These are phyloP conservation scores for Rhea americana DNA, from an alignment of 2,113 vertebrate genomes.

Conservation along the genomic window DNA sequence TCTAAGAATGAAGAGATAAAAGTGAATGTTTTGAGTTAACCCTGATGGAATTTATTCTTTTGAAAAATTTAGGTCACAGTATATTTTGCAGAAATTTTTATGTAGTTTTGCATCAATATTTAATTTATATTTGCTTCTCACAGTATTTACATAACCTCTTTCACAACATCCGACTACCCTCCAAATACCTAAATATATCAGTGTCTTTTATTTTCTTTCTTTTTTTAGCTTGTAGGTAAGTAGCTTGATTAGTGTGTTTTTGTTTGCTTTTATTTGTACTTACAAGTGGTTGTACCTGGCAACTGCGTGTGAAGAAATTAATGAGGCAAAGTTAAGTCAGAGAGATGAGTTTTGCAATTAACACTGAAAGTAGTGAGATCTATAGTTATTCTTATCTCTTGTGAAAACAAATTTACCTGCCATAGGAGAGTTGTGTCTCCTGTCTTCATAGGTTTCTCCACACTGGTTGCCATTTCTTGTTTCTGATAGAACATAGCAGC, in stretches of 20 bases:
- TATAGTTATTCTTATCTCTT: constrained; percentile 47
- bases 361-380: constrained; percentile 44
- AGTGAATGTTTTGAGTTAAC: neutral
- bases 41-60: neutral
- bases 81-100: neutral
- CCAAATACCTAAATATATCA: neutral
- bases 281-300: constrained; percentile 51
- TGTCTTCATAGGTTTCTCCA: neutral
- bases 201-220: neutral
- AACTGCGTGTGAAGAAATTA: constrained; percentile 59
- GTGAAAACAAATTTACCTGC: constrained; percentile 43
- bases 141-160: neutral
- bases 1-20: neutral
- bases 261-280: constrained; percentile 19
- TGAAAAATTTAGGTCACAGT: neutral
- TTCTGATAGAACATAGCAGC: constrained; percentile 28
- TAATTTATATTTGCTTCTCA: neutral
- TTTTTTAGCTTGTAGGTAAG: neutral
- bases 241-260: neutral
- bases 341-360: constrained; percentile 68
- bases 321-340: constrained; percentile 68
- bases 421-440: neutral
- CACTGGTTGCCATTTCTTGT: constrained; percentile 7
- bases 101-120: neutral
- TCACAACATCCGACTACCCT: neutral